Evolutionary conservation across 2,113 vertebrate genomes (phyloP).

Genomic region (Heterotis niloticus): DNA sequence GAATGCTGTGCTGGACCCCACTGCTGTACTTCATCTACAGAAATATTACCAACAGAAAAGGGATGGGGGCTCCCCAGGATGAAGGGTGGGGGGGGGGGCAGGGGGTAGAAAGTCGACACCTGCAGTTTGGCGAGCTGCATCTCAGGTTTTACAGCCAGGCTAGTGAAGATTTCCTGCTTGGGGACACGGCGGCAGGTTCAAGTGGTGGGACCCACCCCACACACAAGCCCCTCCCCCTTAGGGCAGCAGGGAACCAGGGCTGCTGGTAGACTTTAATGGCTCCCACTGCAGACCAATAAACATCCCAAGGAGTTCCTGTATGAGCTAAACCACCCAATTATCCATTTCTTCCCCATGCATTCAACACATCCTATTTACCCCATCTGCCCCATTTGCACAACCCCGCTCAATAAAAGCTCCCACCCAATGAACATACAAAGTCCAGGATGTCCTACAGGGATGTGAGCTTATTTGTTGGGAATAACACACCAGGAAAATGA

Average conservation of each 20-base stretch:
- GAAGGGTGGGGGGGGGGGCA: neutral
- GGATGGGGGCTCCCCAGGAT: no score
- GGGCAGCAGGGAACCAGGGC: no score
- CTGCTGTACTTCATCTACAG: neutral
- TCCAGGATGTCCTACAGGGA: neutral
- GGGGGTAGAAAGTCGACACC: slow-evolving; percentile 27
- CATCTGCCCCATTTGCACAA: neutral
- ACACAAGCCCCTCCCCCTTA: no score
- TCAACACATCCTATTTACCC: no score
- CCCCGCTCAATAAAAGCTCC: neutral
- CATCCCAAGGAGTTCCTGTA: slow-evolving; percentile 21
- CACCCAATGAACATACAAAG: neutral
- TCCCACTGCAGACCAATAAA: slow-evolving; percentile 48
- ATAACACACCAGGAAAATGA: slow-evolving; percentile 30
- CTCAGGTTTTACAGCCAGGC: slow-evolving; percentile 27
- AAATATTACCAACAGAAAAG: neutral
- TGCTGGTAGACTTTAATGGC: slow-evolving; percentile 37
- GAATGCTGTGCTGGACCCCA: neutral
- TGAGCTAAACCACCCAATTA: no score
- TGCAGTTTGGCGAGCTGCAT: slow-evolving; percentile 35
- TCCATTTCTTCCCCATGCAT: no score
- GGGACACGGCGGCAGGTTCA: no score
- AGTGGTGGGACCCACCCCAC: no score
- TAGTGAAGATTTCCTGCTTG: neutral
- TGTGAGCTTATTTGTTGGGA: slow-evolving; percentile 37